Evolutionary conservation across 2,888 invertebrate species (phyloP).

Genomic region (Mimumesa dahlbomi): DNA sequence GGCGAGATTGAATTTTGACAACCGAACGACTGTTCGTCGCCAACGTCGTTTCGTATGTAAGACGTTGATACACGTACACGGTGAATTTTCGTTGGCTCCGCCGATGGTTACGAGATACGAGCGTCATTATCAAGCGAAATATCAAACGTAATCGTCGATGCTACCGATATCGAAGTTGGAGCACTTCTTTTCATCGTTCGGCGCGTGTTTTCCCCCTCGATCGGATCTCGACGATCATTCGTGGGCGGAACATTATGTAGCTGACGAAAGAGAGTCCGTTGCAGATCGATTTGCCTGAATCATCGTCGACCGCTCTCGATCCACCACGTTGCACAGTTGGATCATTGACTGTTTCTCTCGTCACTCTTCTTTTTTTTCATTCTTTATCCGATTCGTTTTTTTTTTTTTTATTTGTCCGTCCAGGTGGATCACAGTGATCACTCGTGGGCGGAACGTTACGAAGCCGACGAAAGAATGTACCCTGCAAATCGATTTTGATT

Average conservation of each 20-base stretch:
- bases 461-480: conserved; percentile 34
- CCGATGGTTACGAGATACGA: no score
- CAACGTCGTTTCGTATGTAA: no score
- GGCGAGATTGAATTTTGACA: no score
- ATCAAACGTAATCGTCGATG: conserved; percentile 14
- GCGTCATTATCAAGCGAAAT: no score
- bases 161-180: conserved; percentile 30
- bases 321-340: conserved; percentile 16
- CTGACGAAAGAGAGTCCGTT: conserved; percentile 48
- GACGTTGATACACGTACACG: no score
- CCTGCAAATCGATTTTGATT: conserved; percentile 34
- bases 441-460: conserved; percentile 43
- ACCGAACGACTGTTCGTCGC: no score
- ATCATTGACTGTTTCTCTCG: conserved; percentile 25
- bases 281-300: conserved; percentile 54
- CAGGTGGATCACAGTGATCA: conserved; percentile 38
- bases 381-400: conserved; percentile 14
- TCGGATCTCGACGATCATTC: conserved; percentile 6
- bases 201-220: neutral
- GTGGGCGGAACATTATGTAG: conserved; percentile 54
- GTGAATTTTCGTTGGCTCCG: no score
- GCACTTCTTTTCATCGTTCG: neutral
- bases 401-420: conserved; percentile 23
- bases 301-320: conserved; percentile 47
- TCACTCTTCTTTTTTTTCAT: conserved; percentile 2